Percentiles rank a stretch among this genome's conserved stretches.
Evolutionary conservation across 2,113 vertebrate genomes (phyloP).

Genomic region (Callochromis pleurospilus): DNA sequence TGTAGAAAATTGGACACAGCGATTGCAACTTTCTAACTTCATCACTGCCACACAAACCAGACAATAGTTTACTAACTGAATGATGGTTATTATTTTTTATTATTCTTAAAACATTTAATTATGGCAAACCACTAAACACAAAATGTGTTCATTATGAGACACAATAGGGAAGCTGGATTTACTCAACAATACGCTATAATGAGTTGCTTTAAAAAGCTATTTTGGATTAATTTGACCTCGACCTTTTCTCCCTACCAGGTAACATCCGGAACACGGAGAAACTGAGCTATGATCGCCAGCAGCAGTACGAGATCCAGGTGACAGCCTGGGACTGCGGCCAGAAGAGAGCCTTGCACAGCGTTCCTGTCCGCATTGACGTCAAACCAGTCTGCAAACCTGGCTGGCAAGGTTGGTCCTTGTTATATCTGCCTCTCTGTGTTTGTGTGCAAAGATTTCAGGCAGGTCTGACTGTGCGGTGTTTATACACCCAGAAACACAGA

Average conservation of each 20-base stretch:
- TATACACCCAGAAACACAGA: not conserved
- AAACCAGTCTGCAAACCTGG: constrained; percentile 96
- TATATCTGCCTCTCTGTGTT: not conserved
- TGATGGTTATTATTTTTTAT: not conserved
- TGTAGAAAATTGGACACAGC: not conserved
- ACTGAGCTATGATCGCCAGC: constrained; percentile 85
- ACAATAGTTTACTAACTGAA: not conserved
- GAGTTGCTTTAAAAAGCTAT: not conserved
- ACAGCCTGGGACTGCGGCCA: constrained; percentile 96
- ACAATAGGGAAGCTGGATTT: not conserved
- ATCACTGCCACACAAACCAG: not conserved
- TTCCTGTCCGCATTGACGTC: constrained; percentile 84
- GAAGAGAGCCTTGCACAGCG: constrained; percentile 81
- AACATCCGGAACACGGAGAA: constrained; percentile 96
- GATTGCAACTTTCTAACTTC: not conserved
- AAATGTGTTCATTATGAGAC: not conserved
- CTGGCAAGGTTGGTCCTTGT: constrained; percentile 84
- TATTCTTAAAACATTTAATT: not conserved
- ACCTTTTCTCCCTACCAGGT: constrained; percentile 62
- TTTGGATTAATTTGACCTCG: not conserved
- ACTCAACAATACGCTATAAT: not conserved
- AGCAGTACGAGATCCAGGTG: constrained; percentile 88
- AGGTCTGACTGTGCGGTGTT: not conserved
- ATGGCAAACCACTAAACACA: not conserved
- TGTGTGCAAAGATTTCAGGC: not conserved